Conservation (phyloP, 2,888 invertebrate species). For the Schizotus pectinicornis region DNA sequence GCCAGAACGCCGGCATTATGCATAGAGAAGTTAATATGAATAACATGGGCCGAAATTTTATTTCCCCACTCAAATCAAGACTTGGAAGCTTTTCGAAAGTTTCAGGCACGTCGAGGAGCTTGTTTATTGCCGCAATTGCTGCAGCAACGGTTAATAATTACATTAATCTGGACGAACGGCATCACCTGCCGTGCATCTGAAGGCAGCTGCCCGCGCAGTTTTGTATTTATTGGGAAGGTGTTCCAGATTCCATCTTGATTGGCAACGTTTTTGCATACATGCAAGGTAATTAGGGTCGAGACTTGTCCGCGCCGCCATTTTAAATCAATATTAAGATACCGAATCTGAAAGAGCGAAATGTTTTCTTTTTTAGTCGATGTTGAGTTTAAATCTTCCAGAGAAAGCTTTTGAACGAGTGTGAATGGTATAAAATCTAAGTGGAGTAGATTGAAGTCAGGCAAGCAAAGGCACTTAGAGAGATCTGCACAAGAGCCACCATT, state of each 20-base stretch:
- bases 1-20: slow-evolving; percentile 10
- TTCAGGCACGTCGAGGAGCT: too few species aligned
- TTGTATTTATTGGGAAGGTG: slow-evolving; percentile 19
- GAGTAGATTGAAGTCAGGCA: slow-evolving; percentile 46
- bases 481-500: slow-evolving; percentile 51
- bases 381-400: slow-evolving; percentile 28
- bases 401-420: slow-evolving; percentile 34
- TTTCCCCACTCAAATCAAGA: too few species aligned
- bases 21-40: slow-evolving; percentile 15
- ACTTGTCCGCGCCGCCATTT: slow-evolving; percentile 16
- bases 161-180: background rate
- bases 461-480: slow-evolving; percentile 51
- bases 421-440: slow-evolving; percentile 45
- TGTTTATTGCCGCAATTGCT: too few species aligned
- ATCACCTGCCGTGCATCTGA: slow-evolving; percentile 12
- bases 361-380: slow-evolving; percentile 13
- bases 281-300: slow-evolving; percentile 10
- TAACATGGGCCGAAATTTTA: slow-evolving; percentile 2
- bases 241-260: slow-evolving; percentile 27
- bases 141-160: background rate
- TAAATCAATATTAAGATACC: slow-evolving; percentile 11
- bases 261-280: slow-evolving; percentile 13
- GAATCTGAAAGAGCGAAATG: slow-evolving; percentile 4
- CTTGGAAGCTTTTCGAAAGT: too few species aligned
- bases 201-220: slow-evolving; percentile 20